These are phyloP conservation scores for Macroglossus sobrinus DNA, from an alignment of 2,113 vertebrate genomes.

Conservation along the genomic window DNA sequence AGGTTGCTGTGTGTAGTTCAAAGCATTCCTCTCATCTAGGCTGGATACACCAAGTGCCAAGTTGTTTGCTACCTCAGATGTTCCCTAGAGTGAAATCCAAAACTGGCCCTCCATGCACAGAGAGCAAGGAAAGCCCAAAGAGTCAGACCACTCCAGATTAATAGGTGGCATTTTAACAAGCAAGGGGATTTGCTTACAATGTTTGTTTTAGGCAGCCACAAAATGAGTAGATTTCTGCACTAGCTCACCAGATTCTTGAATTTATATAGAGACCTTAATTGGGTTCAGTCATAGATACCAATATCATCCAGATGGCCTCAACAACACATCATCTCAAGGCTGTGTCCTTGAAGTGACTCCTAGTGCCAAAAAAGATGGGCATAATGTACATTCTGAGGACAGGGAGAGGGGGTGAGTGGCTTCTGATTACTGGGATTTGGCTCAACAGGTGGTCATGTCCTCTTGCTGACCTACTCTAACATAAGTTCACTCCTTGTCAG, in stretches of 20 bases:
- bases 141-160: neutral
- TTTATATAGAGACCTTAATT: neutral
- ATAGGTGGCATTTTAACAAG: neutral
- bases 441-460: neutral
- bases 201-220: neutral
- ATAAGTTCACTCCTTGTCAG: neutral
- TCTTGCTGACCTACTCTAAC: neutral
- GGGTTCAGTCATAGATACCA: too few species aligned
- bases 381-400: neutral
- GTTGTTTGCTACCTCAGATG: neutral
- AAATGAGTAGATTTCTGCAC: neutral
- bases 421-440: neutral
- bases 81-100: neutral
- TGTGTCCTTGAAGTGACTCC: neutral
- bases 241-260: neutral
- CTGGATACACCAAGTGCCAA: neutral
- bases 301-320: neutral
- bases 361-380: accelerated
- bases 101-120: neutral
- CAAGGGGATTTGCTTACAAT: neutral
- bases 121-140: neutral
- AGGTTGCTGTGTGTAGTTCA: neutral
- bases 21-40: neutral
- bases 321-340: neutral
- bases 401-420: too few species aligned